A percentile compares a stretch with the other conserved stretches of the same genome.
phyloP scores from a whole-genome alignment of 2,797 vertebrate genomes.

The Pygocentrus nattereri region DNA sequence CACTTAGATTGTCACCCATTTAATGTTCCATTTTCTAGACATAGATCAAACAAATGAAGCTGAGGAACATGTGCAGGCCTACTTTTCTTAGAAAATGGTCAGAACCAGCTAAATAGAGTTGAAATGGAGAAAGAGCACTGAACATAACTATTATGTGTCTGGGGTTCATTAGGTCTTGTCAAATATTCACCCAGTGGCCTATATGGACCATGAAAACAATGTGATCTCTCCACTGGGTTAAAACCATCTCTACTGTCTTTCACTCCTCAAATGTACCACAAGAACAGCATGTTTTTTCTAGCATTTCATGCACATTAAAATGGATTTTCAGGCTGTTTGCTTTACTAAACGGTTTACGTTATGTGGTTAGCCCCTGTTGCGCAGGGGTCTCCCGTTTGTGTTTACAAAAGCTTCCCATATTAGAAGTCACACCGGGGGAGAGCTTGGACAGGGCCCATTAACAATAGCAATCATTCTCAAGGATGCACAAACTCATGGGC shows the following conservation, averaged over 20 bases:
- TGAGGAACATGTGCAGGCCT: neutral
- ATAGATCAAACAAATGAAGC: neutral
- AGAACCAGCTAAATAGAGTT: neutral
- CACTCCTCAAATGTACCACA: conserved; percentile 4
- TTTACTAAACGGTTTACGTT: conserved; percentile 53
- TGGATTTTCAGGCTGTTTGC: conserved; percentile 50
- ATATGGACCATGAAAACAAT: conserved; percentile 41
- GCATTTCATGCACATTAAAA: conserved; percentile 42
- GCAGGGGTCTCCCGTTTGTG: conserved; percentile 37
- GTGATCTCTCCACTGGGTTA: conserved; percentile 20
- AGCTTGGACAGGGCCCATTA: conserved; percentile 75
- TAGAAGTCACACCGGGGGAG: conserved; percentile 71
- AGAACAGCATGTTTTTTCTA: conserved; percentile 29
- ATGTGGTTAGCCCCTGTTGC: conserved; percentile 36
- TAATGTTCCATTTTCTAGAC: neutral
- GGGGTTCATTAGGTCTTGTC: conserved; percentile 36
- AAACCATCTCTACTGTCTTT: conserved; percentile 27
- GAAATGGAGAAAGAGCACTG: neutral
- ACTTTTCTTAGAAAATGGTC: neutral
- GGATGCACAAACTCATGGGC: conserved; percentile 71
- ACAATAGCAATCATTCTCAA: conserved; percentile 75
- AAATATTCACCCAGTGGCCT: conserved; percentile 37
- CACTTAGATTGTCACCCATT: neutral
- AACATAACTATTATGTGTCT: neutral
- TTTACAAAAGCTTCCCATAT: conserved; percentile 57